Evolutionary conservation across 2,113 vertebrate species (phyloP), one percentile per base, ranked within the genome.

Genomic region (Sebastes fasciatus): DNA sequence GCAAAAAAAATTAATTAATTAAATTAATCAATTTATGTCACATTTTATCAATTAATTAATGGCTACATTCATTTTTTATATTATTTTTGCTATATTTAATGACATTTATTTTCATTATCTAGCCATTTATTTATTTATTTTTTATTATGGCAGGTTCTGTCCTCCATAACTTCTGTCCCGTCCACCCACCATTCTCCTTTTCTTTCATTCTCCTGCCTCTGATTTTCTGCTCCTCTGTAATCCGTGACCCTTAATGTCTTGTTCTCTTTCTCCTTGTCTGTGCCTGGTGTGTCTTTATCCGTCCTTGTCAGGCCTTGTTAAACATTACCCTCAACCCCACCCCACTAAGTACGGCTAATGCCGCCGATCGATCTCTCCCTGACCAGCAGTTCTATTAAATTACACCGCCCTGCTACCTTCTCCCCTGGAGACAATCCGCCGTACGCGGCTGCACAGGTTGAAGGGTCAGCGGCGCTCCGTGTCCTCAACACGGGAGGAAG

Each of bases 291-390:
- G 42, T 77, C 77, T 87, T 84, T 71, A 74, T 80, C 68, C 46
- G 46, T 72, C 79, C 82, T 75, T 89, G 86, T 77, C 85, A 69
- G 63, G 63, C 58, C 84, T 91, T 73, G 86, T 90, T 89, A 87
- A 87, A 88, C 78, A 77, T 86, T 65, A 64, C 58, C 62, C 48
- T 26, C 49, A 51, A 68, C 42, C 66, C 65, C 61, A 71, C 86
- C 72, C 68, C 66, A 73, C 71, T 88, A 79, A 84, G 75, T 68
- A 76, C 19, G 19, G 51, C 74, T 87, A 82, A 84, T 89, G 83
- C 69, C 48, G 9, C 61, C 8, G 76, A 92, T 91, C 42, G 26
- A 92, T 86, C 49, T 55, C 67, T 86, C 55, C 4, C 75, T 73
- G 74, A 78, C 69, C 42, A 65, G 58, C 46, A 76, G 64, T 80